A percentile compares a stretch with the other conserved stretches of the same genome.
phyloP scores from a whole-genome alignment of 30 jellyfish, hydroid and myxozoan genomes.

The Chironex yamaguchii region DNA sequence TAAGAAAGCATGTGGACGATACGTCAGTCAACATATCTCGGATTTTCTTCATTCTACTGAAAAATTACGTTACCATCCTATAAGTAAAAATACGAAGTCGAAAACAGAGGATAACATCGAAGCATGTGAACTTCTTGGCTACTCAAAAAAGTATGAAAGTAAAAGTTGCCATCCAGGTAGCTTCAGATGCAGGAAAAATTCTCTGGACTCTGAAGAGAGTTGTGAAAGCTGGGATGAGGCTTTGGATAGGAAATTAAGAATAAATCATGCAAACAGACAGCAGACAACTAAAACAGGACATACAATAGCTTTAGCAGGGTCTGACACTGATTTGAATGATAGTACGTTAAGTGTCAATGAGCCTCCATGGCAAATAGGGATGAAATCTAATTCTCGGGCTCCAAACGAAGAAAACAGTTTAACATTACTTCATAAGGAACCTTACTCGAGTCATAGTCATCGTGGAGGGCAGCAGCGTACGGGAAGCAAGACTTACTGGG shows the following conservation, averaged over 20 bases:
- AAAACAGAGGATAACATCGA: no score
- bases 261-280: neutral
- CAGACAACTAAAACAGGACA: neutral
- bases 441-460: neutral
- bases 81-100: neutral
- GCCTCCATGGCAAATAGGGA: no score
- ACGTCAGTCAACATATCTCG: neutral
- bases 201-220: neutral
- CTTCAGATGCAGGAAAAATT: neutral
- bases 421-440: neutral
- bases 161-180: neutral
- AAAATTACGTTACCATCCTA: neutral
- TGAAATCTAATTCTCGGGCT: no score
- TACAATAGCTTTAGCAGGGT: neutral
- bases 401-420: neutral
- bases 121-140: neutral
- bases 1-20: neutral
- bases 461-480: no score
- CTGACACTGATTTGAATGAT: no score
- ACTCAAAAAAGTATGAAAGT: neutral
- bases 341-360: no score
- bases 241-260: no score
- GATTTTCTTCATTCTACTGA: neutral
- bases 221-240: neutral
- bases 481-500: neutral